Base-by-base conservation (phyloP, 2,113 vertebrate species). In the Tragelaphus buxtoni region DNA sequence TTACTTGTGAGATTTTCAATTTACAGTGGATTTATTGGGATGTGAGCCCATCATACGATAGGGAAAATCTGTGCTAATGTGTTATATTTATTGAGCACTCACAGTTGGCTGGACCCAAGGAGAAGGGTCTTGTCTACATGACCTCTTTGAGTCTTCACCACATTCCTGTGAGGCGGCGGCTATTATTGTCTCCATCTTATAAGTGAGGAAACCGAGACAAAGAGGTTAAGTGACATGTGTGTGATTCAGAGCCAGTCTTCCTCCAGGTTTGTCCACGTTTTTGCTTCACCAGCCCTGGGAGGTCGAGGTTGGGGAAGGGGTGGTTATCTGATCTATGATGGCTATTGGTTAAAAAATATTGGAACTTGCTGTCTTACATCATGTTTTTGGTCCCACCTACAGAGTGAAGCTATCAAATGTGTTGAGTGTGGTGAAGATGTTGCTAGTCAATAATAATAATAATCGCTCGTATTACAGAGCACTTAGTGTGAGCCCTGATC, bases 91-190 rank as follows among this genome's bases (percentile, higher is more conserved):
- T 9, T 32, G 45, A 49, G 32, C 80, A 20, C 11, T 17, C 55
- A 30, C 1, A 1, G 7, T 72, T 22, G 45, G 11, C 14, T 24
- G 11, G 22, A 26, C 9, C 18, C 28, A 26, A 45, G 26, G 51
- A 9, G 0, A 1, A 51, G 13, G 17, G 28, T 39, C 28, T 49
- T 4, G 26, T 0, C 2, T 10, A 1, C 4, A 4, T 61, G 4
- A 18, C 22, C 39, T 74, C 35, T 74, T 74, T 74, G 69, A 74
- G 35, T 32, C 6, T 74, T 42, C 35, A 14, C 11, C 39, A 74
- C 22, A 13, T 22, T 74, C 22, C 11, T 74, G 6, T 74, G 39
- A 74, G 69, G 39, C 14, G 5, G 22, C 11, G 22, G 39, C 39
- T 14, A 74, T 74, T 74, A 74, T 14, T 42, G 13, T 74, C 69